A percentile compares a stretch with the other conserved stretches of the same genome.
Conservation (phyloP, 2,888 invertebrate genomes). For the Xanthia togata region DNA sequence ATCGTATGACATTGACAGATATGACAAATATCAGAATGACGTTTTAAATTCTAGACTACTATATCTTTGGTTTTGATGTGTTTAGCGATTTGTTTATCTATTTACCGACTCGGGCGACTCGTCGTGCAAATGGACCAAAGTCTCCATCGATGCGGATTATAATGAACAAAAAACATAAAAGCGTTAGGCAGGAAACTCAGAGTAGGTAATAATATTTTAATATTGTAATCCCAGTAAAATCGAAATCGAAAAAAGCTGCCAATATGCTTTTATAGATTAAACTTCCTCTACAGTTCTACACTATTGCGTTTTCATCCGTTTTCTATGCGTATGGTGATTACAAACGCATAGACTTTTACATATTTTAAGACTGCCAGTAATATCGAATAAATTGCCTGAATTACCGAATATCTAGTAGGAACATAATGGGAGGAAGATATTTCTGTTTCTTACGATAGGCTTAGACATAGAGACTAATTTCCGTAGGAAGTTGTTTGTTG, state of each 20-base stretch:
- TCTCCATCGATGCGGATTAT: neutral
- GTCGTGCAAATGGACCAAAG: neutral
- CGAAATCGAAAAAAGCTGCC: slow-evolving; percentile 37
- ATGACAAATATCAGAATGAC: too few relatives aligned
- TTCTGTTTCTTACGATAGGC: too few relatives aligned
- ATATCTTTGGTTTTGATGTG: neutral
- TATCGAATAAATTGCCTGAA: neutral
- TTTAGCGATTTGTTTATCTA: neutral
- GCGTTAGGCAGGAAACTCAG: neutral
- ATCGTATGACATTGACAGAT: slow-evolving; percentile 1
- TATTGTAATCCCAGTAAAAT: slow-evolving; percentile 2
- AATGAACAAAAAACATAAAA: slow-evolving; percentile 7
- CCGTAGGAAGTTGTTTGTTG: too few relatives aligned
- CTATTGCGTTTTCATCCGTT: slow-evolving; percentile 56
- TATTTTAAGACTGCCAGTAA: neutral
- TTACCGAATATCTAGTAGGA: neutral
- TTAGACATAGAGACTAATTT: too few relatives aligned
- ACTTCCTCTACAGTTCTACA: slow-evolving; percentile 50
- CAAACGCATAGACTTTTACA: neutral
- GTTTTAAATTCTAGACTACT: neutral
- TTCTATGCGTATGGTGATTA: slow-evolving; percentile 1
- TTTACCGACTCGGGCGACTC: too few relatives aligned
- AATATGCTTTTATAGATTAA: slow-evolving; percentile 59
- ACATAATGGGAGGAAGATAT: neutral
- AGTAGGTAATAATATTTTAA: neutral